Conservation (phyloP, 1,140 invertebrate species). For the Atopsyche davidsoni region DNA sequence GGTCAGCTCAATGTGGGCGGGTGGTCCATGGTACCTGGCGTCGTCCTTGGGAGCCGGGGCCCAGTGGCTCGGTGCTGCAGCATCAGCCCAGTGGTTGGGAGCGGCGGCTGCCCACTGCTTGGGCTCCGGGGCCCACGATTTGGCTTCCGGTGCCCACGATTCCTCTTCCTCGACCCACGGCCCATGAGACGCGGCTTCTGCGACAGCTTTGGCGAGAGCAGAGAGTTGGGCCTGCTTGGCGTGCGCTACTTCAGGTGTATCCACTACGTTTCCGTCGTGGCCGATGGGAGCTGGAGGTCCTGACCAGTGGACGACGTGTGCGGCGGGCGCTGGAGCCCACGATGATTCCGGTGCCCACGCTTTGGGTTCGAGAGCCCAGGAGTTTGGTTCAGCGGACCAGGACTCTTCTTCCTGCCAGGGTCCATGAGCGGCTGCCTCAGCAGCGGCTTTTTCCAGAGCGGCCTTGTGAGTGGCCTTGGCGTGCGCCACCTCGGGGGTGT, state of each 20-base stretch:
- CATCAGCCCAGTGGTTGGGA: conserved; percentile 1
- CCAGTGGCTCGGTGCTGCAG: conserved; percentile 34
- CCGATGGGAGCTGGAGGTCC: conserved; percentile 30
- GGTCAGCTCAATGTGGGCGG: conserved; percentile 46
- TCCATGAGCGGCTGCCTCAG: conserved; percentile 2
- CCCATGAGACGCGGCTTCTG: conserved; percentile 31
- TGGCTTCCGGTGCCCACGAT: neutral
- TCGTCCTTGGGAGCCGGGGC: conserved; percentile 31
- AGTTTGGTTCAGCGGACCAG: neutral
- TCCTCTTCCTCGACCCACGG: conserved; percentile 7
- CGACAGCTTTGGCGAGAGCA: conserved; percentile 36
- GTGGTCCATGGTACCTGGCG: too few species aligned
- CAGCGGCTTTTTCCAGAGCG: conserved; percentile 9
- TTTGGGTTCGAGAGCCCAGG: conserved; percentile 7
- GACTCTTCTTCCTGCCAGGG: conserved; percentile 1
- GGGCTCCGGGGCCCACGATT: conserved; percentile 3
- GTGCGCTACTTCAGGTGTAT: conserved; percentile 34
- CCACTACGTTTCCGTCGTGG: conserved; percentile 36
- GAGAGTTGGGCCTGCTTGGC: conserved; percentile 43
- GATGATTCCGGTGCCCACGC: conserved; percentile 33
- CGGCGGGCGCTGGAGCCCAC: conserved; percentile 28
- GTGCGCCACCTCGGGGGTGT: conserved; percentile 45
- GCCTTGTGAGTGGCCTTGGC: conserved; percentile 44
- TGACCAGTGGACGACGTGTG: conserved; percentile 29
- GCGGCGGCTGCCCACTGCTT: conserved; percentile 12